Conservation (phyloP, 2,888 invertebrate genomes). For the Idaea dimidiata region DNA sequence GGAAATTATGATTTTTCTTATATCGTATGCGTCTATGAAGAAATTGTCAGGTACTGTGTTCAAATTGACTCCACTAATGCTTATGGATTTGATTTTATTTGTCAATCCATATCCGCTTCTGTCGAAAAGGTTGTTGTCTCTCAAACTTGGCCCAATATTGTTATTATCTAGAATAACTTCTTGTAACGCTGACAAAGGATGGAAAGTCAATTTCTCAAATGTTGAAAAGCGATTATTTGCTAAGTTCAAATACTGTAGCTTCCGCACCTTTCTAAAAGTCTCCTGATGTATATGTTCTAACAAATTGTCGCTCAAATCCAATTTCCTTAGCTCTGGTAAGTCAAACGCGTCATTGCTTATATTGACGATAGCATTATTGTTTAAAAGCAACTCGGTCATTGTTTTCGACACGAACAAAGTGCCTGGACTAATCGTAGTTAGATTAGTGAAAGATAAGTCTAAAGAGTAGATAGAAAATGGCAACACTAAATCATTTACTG, state of each 20-base stretch:
- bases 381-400: constrained; percentile 49
- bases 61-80: constrained; percentile 56
- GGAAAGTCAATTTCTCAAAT: constrained; percentile 60
- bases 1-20: constrained; percentile 67
- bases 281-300: constrained; percentile 57
- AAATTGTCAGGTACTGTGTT: constrained; percentile 59
- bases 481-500: constrained; percentile 41
- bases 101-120: constrained; percentile 62
- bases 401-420: constrained; percentile 46
- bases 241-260: constrained; percentile 65
- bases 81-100: constrained; percentile 51
- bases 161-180: constrained; percentile 71
- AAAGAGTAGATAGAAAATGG: constrained; percentile 50
- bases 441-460: constrained; percentile 60
- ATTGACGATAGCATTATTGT: constrained; percentile 51
- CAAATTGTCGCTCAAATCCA: constrained; percentile 68
- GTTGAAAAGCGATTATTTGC: constrained; percentile 65
- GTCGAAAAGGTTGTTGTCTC: constrained; percentile 57
- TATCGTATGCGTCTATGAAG: constrained; percentile 65
- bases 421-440: constrained; percentile 42
- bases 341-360: constrained; percentile 50
- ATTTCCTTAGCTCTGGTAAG: constrained; percentile 52
- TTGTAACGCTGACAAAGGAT: constrained; percentile 56
- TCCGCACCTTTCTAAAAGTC: constrained; percentile 57
- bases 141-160: constrained; percentile 55